Evolutionary conservation across 2,113 vertebrate genomes (phyloP).

Genomic region (Lanius ludovicianus): DNA sequence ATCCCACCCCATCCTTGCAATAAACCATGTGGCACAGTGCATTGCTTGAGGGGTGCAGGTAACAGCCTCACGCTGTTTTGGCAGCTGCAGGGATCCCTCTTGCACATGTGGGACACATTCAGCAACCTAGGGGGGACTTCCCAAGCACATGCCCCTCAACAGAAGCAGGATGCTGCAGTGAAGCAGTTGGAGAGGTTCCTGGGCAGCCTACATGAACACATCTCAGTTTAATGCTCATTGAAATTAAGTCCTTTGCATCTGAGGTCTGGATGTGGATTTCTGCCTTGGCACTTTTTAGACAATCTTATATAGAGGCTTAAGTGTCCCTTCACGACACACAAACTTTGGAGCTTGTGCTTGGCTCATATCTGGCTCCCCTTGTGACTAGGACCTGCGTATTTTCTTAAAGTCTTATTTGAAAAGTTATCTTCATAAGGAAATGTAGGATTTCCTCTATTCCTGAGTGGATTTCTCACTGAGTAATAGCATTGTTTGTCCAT

Average conservation of each 20-base stretch:
- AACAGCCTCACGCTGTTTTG: neutral
- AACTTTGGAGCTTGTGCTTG: neutral
- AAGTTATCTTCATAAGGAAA: slow-evolving; percentile 44
- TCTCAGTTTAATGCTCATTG: neutral
- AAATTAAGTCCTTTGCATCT: neutral
- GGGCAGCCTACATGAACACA: fast-evolving
- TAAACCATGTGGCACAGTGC: neutral
- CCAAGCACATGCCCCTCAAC: fast-evolving
- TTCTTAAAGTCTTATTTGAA: neutral
- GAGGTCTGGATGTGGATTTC: neutral
- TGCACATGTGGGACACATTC: neutral
- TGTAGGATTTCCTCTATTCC: slow-evolving; percentile 44
- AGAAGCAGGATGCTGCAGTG: neutral
- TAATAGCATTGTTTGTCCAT: slow-evolving; percentile 35
- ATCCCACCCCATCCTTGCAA: neutral
- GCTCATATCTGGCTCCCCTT: neutral
- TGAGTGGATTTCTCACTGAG: neutral
- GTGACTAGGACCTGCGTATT: neutral
- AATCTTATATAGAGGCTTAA: neutral
- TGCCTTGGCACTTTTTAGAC: neutral
- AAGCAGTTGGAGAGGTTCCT: neutral
- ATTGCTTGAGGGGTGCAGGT: neutral
- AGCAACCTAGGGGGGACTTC: neutral
- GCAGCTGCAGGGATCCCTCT: neutral
- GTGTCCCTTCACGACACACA: neutral